Conservation (phyloP, 2,113 vertebrate genomes). For the Anarrhichthys ocellatus region DNA sequence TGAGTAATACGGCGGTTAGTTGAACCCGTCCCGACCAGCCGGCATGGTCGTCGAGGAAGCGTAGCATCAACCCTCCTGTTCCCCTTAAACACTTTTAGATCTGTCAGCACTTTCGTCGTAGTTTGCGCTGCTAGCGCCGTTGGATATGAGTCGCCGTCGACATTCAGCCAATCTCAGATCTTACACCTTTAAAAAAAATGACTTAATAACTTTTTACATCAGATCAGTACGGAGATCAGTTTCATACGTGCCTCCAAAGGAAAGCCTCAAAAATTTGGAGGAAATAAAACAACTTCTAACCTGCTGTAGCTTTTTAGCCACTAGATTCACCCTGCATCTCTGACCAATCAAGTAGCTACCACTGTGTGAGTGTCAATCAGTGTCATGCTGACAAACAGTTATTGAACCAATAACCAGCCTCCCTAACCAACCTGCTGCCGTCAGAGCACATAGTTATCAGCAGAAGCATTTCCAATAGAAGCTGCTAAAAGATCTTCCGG, state of each 20-base stretch:
- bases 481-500: constrained; percentile 26
- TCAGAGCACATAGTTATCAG: constrained; percentile 21
- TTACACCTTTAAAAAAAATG: too few species aligned
- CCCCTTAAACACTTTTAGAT: too few species aligned
- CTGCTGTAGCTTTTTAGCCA: neutral
- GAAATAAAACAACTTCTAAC: neutral
- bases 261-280: neutral
- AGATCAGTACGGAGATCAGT: neutral
- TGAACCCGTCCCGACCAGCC: too few species aligned
- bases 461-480: constrained; percentile 32
- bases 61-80: too few species aligned
- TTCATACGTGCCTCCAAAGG: neutral
- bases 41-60: too few species aligned
- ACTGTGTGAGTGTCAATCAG: neutral
- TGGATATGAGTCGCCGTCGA: too few species aligned
- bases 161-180: too few species aligned
- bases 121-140: too few species aligned
- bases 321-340: neutral
- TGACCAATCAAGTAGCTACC: neutral
- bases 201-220: too few species aligned
- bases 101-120: too few species aligned
- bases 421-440: constrained; percentile 1
- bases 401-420: constrained; percentile 10
- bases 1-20: too few species aligned
- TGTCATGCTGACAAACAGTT: neutral